Evolutionary conservation across 2,113 vertebrate species (phyloP), one percentile per base, ranked within the genome.

Genomic region (Phocoena sinus): DNA sequence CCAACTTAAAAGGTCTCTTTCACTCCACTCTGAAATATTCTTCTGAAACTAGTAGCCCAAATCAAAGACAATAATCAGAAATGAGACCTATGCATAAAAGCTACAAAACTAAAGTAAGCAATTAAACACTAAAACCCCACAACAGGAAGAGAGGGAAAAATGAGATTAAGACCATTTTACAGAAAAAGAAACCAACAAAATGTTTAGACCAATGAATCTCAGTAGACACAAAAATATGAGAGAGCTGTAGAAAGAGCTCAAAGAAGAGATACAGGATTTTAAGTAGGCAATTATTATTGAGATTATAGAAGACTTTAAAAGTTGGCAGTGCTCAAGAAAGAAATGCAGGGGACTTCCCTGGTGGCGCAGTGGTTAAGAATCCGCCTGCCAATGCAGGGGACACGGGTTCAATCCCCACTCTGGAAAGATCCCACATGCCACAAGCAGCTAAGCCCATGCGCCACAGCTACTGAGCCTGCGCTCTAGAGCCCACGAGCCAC

Each of bases 101-200:
- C 31, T 86, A 62, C 1, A 84, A 83, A 95, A 91, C 63, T 77
- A 91, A 91, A 83, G 33, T 56, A 41, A 77, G 58, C 14, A 95
- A 62, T 82, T 80, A 36, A 88, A n/a, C 50, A 83, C 38, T 50
- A 50, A 96, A 91, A 65, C 4, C 9, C 25, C 21, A 90, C 31
- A 76, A 28, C 26, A 63, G 62, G 1, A 31, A 38, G 58, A 47
- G 26, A 58, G 10, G 63, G 47, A 77, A 65, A 41, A 74, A 60
- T 1, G 25, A n/a, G 26, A 89, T 82, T 67, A 95, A 82, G 31
- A 91, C 5, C 7, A 65, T 14, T 84, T 84, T 71, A 79, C 1
- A 93, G 14, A 36, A 97, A 85, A 47, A 70, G 18, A 63, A 53
- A 56, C 23, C 7, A n/a, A 36, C 38, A 60, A 12, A 23, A 56